phyloP scores from a whole-genome alignment of 2,797 vertebrate species.

The Channa striata region DNA sequence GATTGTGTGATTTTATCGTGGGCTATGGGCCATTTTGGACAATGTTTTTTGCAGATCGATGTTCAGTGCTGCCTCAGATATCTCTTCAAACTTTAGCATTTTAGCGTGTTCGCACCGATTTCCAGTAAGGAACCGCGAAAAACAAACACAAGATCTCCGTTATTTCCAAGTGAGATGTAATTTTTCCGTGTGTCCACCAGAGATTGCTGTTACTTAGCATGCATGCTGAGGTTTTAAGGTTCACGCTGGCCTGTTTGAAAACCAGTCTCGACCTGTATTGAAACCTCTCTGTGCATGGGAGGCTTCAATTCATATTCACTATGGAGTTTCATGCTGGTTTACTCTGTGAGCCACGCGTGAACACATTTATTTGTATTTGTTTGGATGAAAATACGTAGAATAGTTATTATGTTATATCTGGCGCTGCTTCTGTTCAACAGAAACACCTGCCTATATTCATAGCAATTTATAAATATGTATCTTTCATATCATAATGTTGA shows the following conservation, averaged over 20 bases:
- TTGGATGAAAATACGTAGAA: conserved; percentile 76
- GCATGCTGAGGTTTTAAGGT: conserved; percentile 72
- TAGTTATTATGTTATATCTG: conserved; percentile 83
- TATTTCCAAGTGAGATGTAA: conserved; percentile 15
- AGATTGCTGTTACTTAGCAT: conserved; percentile 66
- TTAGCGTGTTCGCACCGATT: conserved; percentile 30
- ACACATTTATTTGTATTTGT: conserved; percentile 77
- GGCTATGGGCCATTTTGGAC: conserved; percentile 39
- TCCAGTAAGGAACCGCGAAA: conserved; percentile 34
- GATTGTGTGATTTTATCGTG: conserved; percentile 41
- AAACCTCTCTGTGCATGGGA: conserved; percentile 85
- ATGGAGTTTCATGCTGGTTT: conserved; percentile 61
- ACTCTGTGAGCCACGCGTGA: conserved; percentile 50
- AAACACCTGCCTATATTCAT: conserved; percentile 77
- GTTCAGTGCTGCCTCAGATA: conserved; percentile 39
- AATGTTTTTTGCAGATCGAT: conserved; percentile 50
- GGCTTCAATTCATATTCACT: conserved; percentile 79
- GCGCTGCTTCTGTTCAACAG: conserved; percentile 62
- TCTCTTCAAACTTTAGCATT: conserved; percentile 13
- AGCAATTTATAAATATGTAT: conserved; percentile 83
- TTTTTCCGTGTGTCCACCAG: conserved; percentile 59
- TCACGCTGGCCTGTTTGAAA: conserved; percentile 77
- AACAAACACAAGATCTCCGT: conserved; percentile 11
- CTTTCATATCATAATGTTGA: conserved; percentile 83
- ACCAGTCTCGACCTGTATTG: conserved; percentile 83